A percentile compares a stretch with the other conserved stretches of the same genome.
These are phyloP conservation scores for Gracilinanus agilis DNA, from an alignment of 2,113 vertebrate genomes.

Conservation along the genomic window DNA sequence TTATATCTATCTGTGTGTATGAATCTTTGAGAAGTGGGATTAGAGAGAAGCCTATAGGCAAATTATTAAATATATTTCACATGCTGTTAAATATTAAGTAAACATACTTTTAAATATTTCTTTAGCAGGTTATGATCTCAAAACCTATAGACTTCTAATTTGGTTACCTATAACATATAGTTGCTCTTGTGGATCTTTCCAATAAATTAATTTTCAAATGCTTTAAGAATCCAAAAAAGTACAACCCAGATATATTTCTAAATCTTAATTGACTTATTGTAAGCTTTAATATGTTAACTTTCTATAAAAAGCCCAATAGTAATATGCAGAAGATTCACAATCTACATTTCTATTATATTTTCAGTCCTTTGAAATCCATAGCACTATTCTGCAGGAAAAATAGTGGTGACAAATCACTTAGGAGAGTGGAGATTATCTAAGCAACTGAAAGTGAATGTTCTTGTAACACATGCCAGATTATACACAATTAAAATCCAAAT, in stretches of 20 bases:
- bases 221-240: conserved; percentile 72
- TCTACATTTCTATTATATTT: conserved; percentile 11
- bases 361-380: conserved; percentile 18
- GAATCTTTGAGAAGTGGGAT: conserved; percentile 87
- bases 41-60: conserved; percentile 88
- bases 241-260: conserved; percentile 25
- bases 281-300: conserved; percentile 33
- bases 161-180: conserved; percentile 85
- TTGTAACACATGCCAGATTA: conserved; percentile 23
- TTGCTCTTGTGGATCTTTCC: conserved; percentile 73
- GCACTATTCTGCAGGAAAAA: background rate
- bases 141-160: conserved; percentile 88
- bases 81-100: conserved; percentile 91
- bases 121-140: conserved; percentile 84
- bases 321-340: conserved; percentile 20
- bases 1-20: conserved; percentile 83
- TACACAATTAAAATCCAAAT: conserved; percentile 47
- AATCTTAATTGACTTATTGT: conserved; percentile 36
- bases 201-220: conserved; percentile 82
- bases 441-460: background rate
- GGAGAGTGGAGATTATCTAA: conserved; percentile 9
- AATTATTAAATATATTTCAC: conserved; percentile 91
- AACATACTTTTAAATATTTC: conserved; percentile 88
- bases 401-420: background rate
- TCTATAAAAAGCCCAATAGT: conserved; percentile 24